A percentile compares a stretch with the other conserved stretches of the same genome.
Evolutionary conservation across 1,140 invertebrate genomes (phyloP).

Genomic region (Colletes latitarsis): DNA sequence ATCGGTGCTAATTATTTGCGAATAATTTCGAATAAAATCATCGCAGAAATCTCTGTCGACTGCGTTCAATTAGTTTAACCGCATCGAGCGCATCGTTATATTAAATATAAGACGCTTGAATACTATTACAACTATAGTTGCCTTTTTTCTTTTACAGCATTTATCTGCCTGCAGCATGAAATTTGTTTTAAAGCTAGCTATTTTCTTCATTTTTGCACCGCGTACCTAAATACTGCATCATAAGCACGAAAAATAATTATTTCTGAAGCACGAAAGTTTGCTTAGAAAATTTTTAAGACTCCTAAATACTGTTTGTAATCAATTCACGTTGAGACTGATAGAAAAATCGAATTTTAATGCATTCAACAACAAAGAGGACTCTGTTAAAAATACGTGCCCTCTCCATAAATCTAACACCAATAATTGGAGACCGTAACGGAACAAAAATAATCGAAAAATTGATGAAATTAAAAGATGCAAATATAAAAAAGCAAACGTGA

Average conservation of each 20-base stretch:
- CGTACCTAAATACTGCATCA: neutral
- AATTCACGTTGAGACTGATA: too few species aligned
- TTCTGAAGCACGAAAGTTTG: neutral
- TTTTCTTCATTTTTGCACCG: conserved; percentile 10
- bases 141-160: neutral
- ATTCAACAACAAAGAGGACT: too few species aligned
- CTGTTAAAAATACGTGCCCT: too few species aligned
- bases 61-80: neutral
- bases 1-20: neutral
- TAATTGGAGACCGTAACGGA: too few species aligned
- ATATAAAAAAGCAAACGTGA: too few species aligned
- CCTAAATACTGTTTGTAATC: too few species aligned
- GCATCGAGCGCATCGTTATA: neutral
- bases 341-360: too few species aligned
- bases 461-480: too few species aligned
- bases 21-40: neutral
- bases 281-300: too few species aligned
- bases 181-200: neutral
- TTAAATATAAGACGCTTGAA: neutral
- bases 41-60: neutral
- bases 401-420: too few species aligned
- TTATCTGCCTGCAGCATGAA: conserved; percentile 13
- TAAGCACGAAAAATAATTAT: neutral
- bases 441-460: too few species aligned
- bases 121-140: neutral